Evolutionary conservation across 2,888 invertebrate species (phyloP), one percentile per base, ranked within the genome.

Genomic region (Hyalella azteca): DNA sequence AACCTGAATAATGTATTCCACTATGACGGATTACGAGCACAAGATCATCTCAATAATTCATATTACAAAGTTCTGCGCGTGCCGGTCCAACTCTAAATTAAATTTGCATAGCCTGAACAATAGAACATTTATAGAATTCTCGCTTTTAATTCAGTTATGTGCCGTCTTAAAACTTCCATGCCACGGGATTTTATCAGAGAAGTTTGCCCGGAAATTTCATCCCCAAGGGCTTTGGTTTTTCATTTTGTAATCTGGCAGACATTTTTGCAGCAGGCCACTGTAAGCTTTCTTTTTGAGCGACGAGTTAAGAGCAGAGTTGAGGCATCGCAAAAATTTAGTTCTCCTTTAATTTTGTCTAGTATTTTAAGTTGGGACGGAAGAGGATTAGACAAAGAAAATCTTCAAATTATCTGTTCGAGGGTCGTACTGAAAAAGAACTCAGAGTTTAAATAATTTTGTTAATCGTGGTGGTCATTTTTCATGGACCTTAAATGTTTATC

Each of bases 261-360:
- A 66, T 66, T 66, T 66, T 66, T 66, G 66, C 36, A 36, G 66
- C 36, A n/a, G 66, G 66, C 66, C 22, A n/a, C 66, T 32, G 66
- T 66, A 66, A 66, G 32, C 66, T 36, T 66, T 66, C 66, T 66
- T 66, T 66, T 66, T 66, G 66, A 32, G 66, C 66, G 36, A n/a
- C 19, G 66, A 66, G 66, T 66, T 66, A 66, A 66, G 66, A 66
- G 66, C 32, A 36, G 66, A 66, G 66, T 66, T 66, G 39, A 45
- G 36, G 66, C 36, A 11, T 36, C 19, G 13, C 36, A 36, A 29
- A 66, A 36, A 29, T 66, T 66, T 66, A n/a, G 19, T 36, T n/a
- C 36, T 19, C 36, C 36, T 66, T 36, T 66, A 36, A 36, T 66
- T n/a, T n/a, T n/a, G n/a, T n/a, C n/a, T n/a, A n/a, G n/a, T n/a